A percentile compares a stretch with the other conserved stretches of the same genome.
These are phyloP conservation scores for Callimorpha dominula DNA, from an alignment of 2,888 invertebrate genomes.

Conservation along the genomic window DNA sequence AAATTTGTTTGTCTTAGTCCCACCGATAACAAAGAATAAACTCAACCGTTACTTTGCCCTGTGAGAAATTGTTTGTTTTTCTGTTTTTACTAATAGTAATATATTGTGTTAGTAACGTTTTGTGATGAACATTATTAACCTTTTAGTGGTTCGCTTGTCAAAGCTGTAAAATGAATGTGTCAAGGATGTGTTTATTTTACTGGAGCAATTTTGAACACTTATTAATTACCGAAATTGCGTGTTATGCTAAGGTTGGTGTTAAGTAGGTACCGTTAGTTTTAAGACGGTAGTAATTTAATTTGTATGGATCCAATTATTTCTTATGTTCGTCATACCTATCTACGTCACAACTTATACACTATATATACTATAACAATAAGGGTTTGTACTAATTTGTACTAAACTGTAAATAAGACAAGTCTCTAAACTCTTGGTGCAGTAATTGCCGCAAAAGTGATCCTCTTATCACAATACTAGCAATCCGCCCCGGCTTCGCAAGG, in stretches of 20 bases:
- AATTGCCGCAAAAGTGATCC: too few relatives aligned
- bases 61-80: slow-evolving; percentile 61
- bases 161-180: slow-evolving; percentile 25
- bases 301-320: too few relatives aligned
- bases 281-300: too few relatives aligned
- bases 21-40: slow-evolving; percentile 63
- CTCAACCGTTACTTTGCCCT: slow-evolving; percentile 37
- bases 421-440: too few relatives aligned
- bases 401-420: too few relatives aligned
- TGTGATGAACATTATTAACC: slow-evolving; percentile 38
- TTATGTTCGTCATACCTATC: too few relatives aligned
- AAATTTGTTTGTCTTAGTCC: slow-evolving; percentile 71
- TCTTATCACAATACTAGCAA: too few relatives aligned
- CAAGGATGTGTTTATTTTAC: neutral
- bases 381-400: too few relatives aligned
- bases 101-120: slow-evolving; percentile 31
- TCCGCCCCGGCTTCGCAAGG: too few relatives aligned
- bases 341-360: too few relatives aligned
- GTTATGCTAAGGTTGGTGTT: neutral
- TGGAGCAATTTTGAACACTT: neutral
- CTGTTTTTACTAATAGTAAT: slow-evolving; percentile 53
- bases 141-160: slow-evolving; percentile 39
- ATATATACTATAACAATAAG: too few relatives aligned
- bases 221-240: neutral
- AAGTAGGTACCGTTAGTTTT: too few relatives aligned